These are phyloP conservation scores for Riptortus pedestris DNA, from an alignment of 1,140 invertebrate species.

Conservation along the genomic window DNA sequence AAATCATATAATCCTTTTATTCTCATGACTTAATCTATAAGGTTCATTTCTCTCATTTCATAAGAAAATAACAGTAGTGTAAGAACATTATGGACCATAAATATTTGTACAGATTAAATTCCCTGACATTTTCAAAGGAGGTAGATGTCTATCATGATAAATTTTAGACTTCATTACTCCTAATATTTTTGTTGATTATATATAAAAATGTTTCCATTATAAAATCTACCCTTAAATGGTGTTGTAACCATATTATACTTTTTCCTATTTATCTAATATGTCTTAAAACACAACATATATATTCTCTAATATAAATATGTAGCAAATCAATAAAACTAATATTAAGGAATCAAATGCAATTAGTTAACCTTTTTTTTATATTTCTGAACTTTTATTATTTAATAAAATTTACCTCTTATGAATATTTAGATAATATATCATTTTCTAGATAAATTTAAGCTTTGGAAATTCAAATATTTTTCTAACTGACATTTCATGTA, in stretches of 20 bases:
- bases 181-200: constrained; percentile 7
- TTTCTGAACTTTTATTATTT: not conserved
- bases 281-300: constrained; percentile 6
- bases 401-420: not conserved
- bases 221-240: constrained; percentile 27
- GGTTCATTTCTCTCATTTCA: constrained; percentile 2
- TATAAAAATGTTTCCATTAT: constrained; percentile 21
- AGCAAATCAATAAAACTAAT: constrained; percentile 14
- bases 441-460: constrained; percentile 6
- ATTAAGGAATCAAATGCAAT: constrained; percentile 7
- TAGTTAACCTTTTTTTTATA: constrained; percentile 6
- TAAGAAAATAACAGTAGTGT: constrained; percentile 23
- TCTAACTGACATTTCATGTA: not conserved
- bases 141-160: constrained; percentile 20
- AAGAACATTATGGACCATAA: constrained; percentile 24
- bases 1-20: not conserved
- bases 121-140: constrained; percentile 23
- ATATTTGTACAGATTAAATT: constrained; percentile 24
- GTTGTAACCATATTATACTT: constrained; percentile 17
- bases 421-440: not conserved
- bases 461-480: constrained; percentile 8
- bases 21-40: not conserved
- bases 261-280: constrained; percentile 22
- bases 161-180: constrained; percentile 11
- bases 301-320: not conserved